Percentiles rank a stretch among this genome's conserved stretches.
Evolutionary conservation across 2,888 invertebrate species (phyloP).

Genomic region (Octonoba sinensis): DNA sequence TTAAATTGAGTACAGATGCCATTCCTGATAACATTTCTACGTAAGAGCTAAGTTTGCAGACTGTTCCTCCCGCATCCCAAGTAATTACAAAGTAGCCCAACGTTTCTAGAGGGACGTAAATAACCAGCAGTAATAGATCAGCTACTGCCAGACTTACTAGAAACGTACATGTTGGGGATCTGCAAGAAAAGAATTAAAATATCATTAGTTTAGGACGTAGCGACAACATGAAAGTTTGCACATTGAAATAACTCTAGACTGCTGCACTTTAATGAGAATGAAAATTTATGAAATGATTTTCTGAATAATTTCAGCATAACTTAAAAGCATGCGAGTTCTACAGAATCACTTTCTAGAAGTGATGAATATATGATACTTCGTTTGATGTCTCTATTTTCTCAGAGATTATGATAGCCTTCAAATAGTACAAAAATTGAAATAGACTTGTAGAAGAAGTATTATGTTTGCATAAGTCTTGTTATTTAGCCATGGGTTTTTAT

Average conservation of each 20-base stretch:
- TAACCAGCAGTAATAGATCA: conserved; percentile 70
- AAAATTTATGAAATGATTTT: neutral
- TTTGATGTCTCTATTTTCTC: too few species aligned
- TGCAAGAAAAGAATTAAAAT: neutral
- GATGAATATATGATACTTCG: too few species aligned
- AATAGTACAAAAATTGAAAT: too few species aligned
- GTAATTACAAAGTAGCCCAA: conserved; percentile 68
- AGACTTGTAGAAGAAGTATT: too few species aligned
- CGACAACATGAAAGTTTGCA: too few species aligned
- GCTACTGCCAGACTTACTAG: conserved; percentile 68
- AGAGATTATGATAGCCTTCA: too few species aligned
- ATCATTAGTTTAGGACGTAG: neutral
- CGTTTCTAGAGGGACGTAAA: conserved; percentile 68
- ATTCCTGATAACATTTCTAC: conserved; percentile 72
- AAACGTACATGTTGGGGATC: conserved; percentile 69
- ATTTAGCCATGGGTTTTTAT: too few species aligned
- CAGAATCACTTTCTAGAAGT: too few species aligned
- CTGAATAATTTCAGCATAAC: neutral
- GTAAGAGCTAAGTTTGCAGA: conserved; percentile 72
- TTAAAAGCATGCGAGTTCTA: too few species aligned
- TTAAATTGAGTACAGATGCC: conserved; percentile 72
- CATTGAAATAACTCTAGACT: too few species aligned
- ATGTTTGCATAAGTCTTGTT: too few species aligned
- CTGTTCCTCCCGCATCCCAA: conserved; percentile 69
- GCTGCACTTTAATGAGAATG: neutral